phyloP scores from a whole-genome alignment of 1,140 invertebrate genomes.

The Chymomyza costata region DNA sequence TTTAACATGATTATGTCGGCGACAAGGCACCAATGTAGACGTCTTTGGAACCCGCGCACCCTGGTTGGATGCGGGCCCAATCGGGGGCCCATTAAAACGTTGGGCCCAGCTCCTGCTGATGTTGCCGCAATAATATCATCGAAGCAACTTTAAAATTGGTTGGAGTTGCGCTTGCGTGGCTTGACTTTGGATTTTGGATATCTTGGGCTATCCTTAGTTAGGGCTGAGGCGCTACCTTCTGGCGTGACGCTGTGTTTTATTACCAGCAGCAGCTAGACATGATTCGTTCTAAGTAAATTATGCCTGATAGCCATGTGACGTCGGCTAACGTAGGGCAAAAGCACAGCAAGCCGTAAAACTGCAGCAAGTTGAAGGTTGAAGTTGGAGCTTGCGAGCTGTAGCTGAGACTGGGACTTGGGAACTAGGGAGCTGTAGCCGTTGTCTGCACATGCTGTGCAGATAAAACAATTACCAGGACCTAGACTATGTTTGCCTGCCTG shows the following conservation, averaged over 20 bases:
- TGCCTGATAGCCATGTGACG: slow-evolving; percentile 69
- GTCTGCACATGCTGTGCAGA: slow-evolving; percentile 40
- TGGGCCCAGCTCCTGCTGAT: not conserved
- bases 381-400: slow-evolving; percentile 24
- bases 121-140: not conserved
- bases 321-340: too few species aligned
- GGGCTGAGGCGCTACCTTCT: slow-evolving; percentile 32
- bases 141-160: slow-evolving; percentile 52
- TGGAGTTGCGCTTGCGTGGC: slow-evolving; percentile 51
- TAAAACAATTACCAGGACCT: slow-evolving; percentile 65
- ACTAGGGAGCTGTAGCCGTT: not conserved
- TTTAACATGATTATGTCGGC: slow-evolving; percentile 72
- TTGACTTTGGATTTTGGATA: too few species aligned
- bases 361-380: slow-evolving; percentile 28
- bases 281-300: slow-evolving; percentile 74
- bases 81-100: not conserved
- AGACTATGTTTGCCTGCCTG: slow-evolving; percentile 13
- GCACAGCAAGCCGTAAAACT: slow-evolving; percentile 31
- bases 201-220: slow-evolving; percentile 8
- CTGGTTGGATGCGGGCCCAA: slow-evolving; percentile 4
- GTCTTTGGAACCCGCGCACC: slow-evolving; percentile 36
- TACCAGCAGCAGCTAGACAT: slow-evolving; percentile 48
- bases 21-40: slow-evolving; percentile 71
- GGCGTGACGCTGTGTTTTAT: slow-evolving; percentile 71
- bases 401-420: not conserved